phyloP scores from a whole-genome alignment of 1,140 invertebrate species.

The Fopius arisanus region DNA sequence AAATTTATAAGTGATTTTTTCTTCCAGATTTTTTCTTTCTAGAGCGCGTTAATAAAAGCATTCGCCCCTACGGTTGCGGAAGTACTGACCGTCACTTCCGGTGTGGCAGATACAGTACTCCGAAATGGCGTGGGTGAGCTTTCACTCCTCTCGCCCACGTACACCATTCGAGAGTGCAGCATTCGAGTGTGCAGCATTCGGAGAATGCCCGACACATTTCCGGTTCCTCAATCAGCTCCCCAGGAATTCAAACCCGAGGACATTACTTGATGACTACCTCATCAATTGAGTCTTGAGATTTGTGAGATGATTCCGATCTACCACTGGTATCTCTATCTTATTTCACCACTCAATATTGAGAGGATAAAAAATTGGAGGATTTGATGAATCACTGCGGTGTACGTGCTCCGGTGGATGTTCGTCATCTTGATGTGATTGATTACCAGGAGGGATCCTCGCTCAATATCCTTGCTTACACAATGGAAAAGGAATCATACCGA shows the following conservation, averaged over 20 bases:
- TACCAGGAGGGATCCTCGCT: not conserved
- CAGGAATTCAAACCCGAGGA: not conserved
- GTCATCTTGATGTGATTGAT: not conserved
- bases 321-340: not conserved
- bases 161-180: not conserved
- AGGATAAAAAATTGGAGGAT: not conserved
- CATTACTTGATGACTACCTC: not conserved
- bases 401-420: not conserved
- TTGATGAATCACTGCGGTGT: not conserved
- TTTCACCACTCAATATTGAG: not conserved
- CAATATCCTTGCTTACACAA: not conserved
- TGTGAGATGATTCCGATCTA: not conserved
- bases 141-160: constrained; percentile 1
- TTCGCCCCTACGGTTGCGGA: not conserved
- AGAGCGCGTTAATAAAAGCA: not conserved
- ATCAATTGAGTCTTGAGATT: not conserved
- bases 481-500: not conserved
- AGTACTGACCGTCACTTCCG: not conserved
- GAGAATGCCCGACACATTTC: not conserved
- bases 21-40: no score
- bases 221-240: not conserved
- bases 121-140: not conserved
- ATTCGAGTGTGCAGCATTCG: not conserved
- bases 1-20: no score
- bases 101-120: not conserved